Conservation (phyloP, 2,797 vertebrate species). For the Oryzias sinensis region DNA sequence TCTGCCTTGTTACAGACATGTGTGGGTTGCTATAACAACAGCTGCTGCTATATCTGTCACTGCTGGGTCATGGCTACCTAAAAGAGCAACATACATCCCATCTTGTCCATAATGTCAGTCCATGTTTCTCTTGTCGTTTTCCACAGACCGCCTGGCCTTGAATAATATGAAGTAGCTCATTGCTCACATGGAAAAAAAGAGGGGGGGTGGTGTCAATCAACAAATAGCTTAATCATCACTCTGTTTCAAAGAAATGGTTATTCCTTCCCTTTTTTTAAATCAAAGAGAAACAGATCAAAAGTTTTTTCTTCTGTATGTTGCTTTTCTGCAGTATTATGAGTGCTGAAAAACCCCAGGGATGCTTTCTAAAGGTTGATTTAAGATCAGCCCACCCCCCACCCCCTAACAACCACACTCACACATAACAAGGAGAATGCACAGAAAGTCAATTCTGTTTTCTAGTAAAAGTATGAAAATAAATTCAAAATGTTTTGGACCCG, state of each 20-base stretch:
- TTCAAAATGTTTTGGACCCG: not conserved
- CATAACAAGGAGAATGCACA: slow-evolving; percentile 20
- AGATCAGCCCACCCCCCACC: slow-evolving; percentile 8
- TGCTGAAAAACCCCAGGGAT: slow-evolving; percentile 14
- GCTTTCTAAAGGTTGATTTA: slow-evolving; percentile 12
- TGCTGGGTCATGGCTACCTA: slow-evolving; percentile 50
- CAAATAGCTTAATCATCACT: not conserved
- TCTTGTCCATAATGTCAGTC: slow-evolving; percentile 28
- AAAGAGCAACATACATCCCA: slow-evolving; percentile 57
- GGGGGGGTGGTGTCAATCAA: no score
- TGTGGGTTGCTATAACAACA: slow-evolving; percentile 72
- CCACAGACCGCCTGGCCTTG: not conserved
- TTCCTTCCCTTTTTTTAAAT: slow-evolving; percentile 6
- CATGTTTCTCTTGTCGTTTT: slow-evolving; percentile 8
- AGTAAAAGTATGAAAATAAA: slow-evolving; percentile 8
- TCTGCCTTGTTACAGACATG: slow-evolving; percentile 46
- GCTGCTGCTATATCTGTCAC: slow-evolving; percentile 65
- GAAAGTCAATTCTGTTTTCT: slow-evolving; percentile 5
- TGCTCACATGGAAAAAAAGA: not conserved
- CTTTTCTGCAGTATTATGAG: slow-evolving; percentile 25
- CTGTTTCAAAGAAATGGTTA: no score
- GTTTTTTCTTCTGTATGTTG: not conserved
- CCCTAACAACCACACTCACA: not conserved
- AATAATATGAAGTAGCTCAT: slow-evolving; percentile 13
- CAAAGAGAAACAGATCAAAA: slow-evolving; percentile 15